Evolutionary conservation across 2,888 invertebrate genomes (phyloP).

Genomic region (Nipponacmea schrenckii): DNA sequence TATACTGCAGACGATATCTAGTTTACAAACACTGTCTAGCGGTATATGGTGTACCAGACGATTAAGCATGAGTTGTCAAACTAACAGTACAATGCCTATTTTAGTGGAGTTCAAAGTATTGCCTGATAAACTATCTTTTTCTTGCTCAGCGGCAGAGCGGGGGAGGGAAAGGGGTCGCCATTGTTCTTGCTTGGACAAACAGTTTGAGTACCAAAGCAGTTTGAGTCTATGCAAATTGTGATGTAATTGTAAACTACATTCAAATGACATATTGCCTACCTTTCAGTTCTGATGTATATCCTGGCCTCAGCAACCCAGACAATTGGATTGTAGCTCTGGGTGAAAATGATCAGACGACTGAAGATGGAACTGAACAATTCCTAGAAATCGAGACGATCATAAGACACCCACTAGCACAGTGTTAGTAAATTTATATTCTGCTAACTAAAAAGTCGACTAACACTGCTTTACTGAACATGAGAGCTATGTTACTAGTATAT

Average conservation of each 20-base stretch:
- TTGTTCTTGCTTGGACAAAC: background rate
- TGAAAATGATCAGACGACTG: slow-evolving; percentile 45
- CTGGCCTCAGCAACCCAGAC: slow-evolving; percentile 32
- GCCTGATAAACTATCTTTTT: too few relatives aligned
- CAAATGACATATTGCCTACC: background rate
- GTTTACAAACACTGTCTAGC: too few relatives aligned
- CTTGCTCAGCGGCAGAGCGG: too few relatives aligned
- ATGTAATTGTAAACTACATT: too few relatives aligned
- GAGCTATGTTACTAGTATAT: too few relatives aligned
- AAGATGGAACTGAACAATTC: slow-evolving; percentile 48
- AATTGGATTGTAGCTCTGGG: slow-evolving; percentile 47
- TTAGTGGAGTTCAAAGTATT: too few relatives aligned
- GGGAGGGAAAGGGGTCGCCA: too few relatives aligned
- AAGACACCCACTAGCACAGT: slow-evolving; percentile 34
- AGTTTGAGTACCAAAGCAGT: background rate
- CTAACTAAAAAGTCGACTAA: background rate
- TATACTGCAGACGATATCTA: too few relatives aligned
- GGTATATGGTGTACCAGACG: too few relatives aligned
- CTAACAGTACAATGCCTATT: too few relatives aligned
- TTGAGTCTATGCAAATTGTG: background rate
- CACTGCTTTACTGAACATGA: too few relatives aligned
- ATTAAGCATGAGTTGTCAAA: too few relatives aligned
- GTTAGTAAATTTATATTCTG: slow-evolving; percentile 12
- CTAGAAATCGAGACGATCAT: slow-evolving; percentile 40
- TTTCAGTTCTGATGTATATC: slow-evolving; percentile 32